Evolutionary conservation across 2,888 invertebrate species (phyloP).

Genomic region (Ectobius pallidus): DNA sequence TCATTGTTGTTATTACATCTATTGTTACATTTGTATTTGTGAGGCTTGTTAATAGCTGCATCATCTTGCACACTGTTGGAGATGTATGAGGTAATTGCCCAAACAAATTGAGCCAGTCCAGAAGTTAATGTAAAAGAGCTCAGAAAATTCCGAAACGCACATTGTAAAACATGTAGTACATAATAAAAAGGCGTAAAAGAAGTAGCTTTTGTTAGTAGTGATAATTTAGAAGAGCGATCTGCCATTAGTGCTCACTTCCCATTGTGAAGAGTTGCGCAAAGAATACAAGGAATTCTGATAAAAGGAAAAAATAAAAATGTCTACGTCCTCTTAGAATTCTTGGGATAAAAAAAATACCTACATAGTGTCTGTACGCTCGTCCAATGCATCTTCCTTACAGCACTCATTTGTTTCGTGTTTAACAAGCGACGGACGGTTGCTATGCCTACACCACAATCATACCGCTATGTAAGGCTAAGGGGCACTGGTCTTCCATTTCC

Average conservation of each 20-base stretch:
- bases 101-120: too few relatives aligned
- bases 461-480: background rate
- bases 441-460: background rate
- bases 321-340: conserved; percentile 20
- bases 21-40: too few relatives aligned
- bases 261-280: background rate
- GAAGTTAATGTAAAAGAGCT: too few relatives aligned
- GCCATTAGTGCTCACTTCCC: background rate
- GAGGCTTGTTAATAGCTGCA: too few relatives aligned
- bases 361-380: background rate
- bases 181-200: background rate
- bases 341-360: conserved; percentile 18
- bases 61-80: too few relatives aligned
- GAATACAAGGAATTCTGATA: conserved; percentile 12
- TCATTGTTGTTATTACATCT: too few relatives aligned
- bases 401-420: conserved; percentile 15
- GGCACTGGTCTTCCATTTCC: background rate
- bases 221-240: background rate
- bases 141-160: too few relatives aligned
- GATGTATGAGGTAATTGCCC: too few relatives aligned
- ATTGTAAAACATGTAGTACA: too few relatives aligned
- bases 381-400: conserved; percentile 25
- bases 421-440: background rate
- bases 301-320: background rate
- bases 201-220: background rate